Percentiles rank a stretch among this genome's conserved stretches.
Evolutionary conservation across 2,888 invertebrate species (phyloP).

Genomic region (Thera britannica): DNA sequence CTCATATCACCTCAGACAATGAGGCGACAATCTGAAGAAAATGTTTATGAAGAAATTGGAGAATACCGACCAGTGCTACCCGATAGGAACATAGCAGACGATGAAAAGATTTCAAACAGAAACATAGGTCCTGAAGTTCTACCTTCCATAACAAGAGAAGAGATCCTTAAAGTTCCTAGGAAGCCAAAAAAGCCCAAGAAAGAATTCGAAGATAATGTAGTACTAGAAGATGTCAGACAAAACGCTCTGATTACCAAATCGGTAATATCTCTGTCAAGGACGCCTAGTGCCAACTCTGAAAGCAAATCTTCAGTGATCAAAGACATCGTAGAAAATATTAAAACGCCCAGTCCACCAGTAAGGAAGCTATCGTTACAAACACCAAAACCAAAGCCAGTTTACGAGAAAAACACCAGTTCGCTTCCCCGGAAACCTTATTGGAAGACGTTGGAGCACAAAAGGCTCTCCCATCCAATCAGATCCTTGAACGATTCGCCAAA

Average conservation of each 20-base stretch:
- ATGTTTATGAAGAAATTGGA: conserved; percentile 79
- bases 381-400: conserved; percentile 49
- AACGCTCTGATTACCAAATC: conserved; percentile 66
- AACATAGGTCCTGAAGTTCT: conserved; percentile 57
- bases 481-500: conserved; percentile 70
- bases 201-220: conserved; percentile 44
- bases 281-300: conserved; percentile 69
- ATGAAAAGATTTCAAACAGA: conserved; percentile 70
- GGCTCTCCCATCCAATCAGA: conserved; percentile 74
- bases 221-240: conserved; percentile 50
- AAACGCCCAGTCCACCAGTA: conserved; percentile 51
- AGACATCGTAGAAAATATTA: conserved; percentile 61
- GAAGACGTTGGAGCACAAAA: conserved; percentile 78
- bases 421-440: conserved; percentile 74
- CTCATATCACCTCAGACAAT: conserved; percentile 32
- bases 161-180: conserved; percentile 72
- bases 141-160: conserved; percentile 64
- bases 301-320: conserved; percentile 56
- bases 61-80: conserved; percentile 38
- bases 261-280: conserved; percentile 69
- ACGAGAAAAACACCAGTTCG: conserved; percentile 64
- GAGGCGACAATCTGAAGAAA: conserved; percentile 64
- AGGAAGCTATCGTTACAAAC: conserved; percentile 70
- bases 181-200: conserved; percentile 70
- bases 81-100: conserved; percentile 72